Percentiles rank a stretch among this genome's conserved stretches.
Evolutionary conservation across 2,888 invertebrate species (phyloP).

Genomic region (Miltochrista miniata): DNA sequence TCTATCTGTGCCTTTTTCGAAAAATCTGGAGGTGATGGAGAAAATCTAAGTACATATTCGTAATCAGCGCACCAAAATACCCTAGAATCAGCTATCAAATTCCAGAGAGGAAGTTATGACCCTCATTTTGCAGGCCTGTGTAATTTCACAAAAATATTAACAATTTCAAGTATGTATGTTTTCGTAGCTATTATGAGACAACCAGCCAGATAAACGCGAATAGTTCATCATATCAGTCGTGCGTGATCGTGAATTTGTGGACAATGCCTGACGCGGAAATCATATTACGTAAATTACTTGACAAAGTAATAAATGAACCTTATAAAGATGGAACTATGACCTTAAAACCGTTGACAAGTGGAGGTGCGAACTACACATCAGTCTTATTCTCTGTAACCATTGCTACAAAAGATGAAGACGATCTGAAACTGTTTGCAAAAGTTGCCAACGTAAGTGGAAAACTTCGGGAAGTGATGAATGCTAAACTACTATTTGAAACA

Average conservation of each 20-base stretch:
- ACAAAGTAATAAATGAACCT: slow-evolving; percentile 37
- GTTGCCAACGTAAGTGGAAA: slow-evolving; percentile 42
- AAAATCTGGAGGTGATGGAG: no score
- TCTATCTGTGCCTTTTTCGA: no score
- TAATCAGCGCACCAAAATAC: no score
- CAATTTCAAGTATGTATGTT: no score
- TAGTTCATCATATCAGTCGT: slow-evolving; percentile 24
- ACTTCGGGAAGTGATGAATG: slow-evolving; percentile 33
- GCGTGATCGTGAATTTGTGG: background rate
- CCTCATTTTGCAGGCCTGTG: no score
- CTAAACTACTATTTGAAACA: slow-evolving; percentile 34
- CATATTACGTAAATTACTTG: slow-evolving; percentile 39
- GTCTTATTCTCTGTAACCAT: slow-evolving; percentile 39
- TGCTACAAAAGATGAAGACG: slow-evolving; percentile 18
- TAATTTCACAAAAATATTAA: no score
- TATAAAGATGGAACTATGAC: slow-evolving; percentile 28
- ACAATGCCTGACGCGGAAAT: slow-evolving; percentile 45
- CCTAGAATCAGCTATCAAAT: no score
- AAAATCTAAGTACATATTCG: no score
- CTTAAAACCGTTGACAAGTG: slow-evolving; percentile 42
- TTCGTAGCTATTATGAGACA: no score
- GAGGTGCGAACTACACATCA: slow-evolving; percentile 56
- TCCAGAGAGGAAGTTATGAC: no score
- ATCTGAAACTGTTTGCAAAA: slow-evolving; percentile 53
- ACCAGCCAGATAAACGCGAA: background rate